A percentile compares a stretch with the other conserved stretches of the same genome.
Conservation (phyloP, 2,797 vertebrate species). For the Cetoscarus ocellatus region DNA sequence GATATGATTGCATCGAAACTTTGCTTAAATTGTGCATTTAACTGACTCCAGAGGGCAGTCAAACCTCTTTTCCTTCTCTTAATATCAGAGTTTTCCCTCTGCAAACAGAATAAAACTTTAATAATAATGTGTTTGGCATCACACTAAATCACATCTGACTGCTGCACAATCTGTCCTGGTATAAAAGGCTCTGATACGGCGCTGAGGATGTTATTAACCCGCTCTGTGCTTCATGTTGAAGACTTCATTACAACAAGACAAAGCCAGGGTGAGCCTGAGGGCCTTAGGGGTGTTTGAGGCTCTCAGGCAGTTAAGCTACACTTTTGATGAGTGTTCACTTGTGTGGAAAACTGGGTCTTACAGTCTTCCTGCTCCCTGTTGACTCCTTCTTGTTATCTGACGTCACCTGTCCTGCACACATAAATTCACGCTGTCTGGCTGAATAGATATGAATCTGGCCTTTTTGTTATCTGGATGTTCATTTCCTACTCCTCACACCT, state of each 20-base stretch:
- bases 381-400: slow-evolving; percentile 50
- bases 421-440: slow-evolving; percentile 62
- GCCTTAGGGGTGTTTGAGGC: slow-evolving; percentile 37
- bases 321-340: slow-evolving; percentile 51
- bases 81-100: not conserved
- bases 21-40: no score
- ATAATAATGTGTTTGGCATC: slow-evolving; percentile 15
- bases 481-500: slow-evolving; percentile 84
- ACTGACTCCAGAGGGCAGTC: no score
- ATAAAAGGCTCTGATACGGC: slow-evolving; percentile 16
- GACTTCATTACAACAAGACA: slow-evolving; percentile 51
- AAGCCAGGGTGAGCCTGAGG: slow-evolving; percentile 41
- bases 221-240: slow-evolving; percentile 10
- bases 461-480: slow-evolving; percentile 77
- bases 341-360: slow-evolving; percentile 58
- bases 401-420: slow-evolving; percentile 27
- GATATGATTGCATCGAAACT: no score
- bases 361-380: slow-evolving; percentile 67
- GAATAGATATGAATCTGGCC: slow-evolving; percentile 73
- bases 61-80: no score
- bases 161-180: slow-evolving; percentile 3
- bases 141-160: not conserved
- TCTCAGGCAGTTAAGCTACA: slow-evolving; percentile 61
- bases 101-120: not conserved
- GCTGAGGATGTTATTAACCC: slow-evolving; percentile 36